These are phyloP conservation scores for Eupithecia centaureata DNA, from an alignment of 2,888 invertebrate genomes.

Conservation along the genomic window DNA sequence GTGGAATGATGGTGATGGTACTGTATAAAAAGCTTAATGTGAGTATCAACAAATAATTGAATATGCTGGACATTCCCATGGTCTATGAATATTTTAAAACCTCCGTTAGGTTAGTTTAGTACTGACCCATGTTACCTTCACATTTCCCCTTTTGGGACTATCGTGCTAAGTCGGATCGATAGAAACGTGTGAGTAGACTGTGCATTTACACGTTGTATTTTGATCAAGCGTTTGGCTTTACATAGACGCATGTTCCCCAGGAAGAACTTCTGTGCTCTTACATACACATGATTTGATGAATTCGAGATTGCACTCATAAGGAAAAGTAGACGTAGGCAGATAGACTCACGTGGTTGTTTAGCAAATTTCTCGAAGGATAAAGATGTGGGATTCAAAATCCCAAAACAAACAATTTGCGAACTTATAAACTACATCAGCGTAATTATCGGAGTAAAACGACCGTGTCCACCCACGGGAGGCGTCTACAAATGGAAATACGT, in stretches of 20 bases:
- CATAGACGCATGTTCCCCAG: background rate
- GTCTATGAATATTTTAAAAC: background rate
- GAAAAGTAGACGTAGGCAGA: background rate
- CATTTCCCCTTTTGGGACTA: background rate
- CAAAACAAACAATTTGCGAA: background rate
- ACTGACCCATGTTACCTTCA: background rate
- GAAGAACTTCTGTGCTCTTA: background rate
- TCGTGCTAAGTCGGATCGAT: background rate
- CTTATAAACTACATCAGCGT: constrained; percentile 18
- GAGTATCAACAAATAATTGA: constrained; percentile 12
- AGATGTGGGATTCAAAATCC: background rate
- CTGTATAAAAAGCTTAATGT: constrained; percentile 34
- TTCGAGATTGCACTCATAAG: background rate
- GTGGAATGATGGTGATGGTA: constrained; percentile 35
- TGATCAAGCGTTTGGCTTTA: background rate
- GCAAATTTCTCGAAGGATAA: background rate
- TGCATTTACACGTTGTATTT: background rate
- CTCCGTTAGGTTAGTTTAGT: background rate
- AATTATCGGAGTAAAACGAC: constrained; percentile 17
- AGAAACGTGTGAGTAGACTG: background rate
- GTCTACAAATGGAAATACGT: constrained; percentile 22
- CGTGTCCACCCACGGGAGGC: constrained; percentile 29
- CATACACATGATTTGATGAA: background rate
- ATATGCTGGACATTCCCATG: background rate
- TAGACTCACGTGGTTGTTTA: background rate